Base-by-base conservation (phyloP, 2,113 vertebrate species). In the Aphyosemion australe region DNA sequence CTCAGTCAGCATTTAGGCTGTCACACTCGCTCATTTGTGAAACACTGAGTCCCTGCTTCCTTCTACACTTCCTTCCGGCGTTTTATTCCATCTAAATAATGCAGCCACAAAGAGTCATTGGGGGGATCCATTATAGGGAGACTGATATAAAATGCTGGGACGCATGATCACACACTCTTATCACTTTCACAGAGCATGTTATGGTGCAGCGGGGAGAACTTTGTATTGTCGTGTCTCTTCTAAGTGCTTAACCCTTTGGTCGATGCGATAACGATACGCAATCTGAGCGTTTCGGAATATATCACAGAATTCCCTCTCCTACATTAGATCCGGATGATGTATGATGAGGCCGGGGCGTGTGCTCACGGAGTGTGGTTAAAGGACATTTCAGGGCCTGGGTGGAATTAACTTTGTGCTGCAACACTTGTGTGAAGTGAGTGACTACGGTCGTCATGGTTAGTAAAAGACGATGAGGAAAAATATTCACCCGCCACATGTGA, bases 81-180 rank as follows among this genome's bases (percentile, higher is more conserved):
- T 89, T 90, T 86, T 88, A 84, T 89, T 89, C 85, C 83, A 85
- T 83, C 84, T 91, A 88, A 91, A 91, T 91, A 88, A 91, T 88
- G 85, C 90, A 89, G 79, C 73, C 64, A 61, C 77, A 81, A 88
- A 79, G 82, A 90, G 83, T 82, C 85, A 85, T 82, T 56, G 67
- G 83, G 85, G 87, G 85, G 80, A 83, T 84, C 82, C 64, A 86
- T 91, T 88, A 89, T 87, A 74, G 72, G 75, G 72, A 64, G 76
- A 78, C 80, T 87, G 85, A 88, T 89, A 85, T 74, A 84, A 74
- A 89, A 84, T 69, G 81, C 83, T 79, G 59, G 72, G 76, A 87
- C 79, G 86, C 79, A 79, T 83, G 88, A 88, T 86, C 86, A 87
- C 74, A 87, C 62, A 52, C 81, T 85, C 81, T 88, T 80, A 85